Conservation (phyloP, 2,888 invertebrate genomes). For the Flexamia atlantica region DNA sequence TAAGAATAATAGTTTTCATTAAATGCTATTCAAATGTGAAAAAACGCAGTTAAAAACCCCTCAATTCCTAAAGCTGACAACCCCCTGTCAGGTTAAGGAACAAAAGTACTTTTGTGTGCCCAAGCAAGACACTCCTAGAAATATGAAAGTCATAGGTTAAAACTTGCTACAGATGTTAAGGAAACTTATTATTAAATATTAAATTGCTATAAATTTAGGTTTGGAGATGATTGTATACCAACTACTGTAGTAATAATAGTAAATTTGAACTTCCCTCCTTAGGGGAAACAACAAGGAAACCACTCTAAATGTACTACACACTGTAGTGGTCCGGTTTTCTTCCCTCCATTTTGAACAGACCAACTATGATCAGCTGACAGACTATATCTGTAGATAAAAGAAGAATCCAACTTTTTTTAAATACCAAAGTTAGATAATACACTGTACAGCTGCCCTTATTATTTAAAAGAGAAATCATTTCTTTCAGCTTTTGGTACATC, state of each 20-base stretch:
- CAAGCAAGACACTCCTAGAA: neutral
- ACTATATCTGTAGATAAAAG: neutral
- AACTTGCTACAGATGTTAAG: conserved; percentile 2
- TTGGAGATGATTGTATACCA: neutral
- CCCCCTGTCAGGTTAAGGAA: conserved; percentile 23
- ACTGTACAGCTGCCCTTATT: conserved; percentile 25
- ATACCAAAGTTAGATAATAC: neutral
- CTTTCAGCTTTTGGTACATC: conserved; percentile 10
- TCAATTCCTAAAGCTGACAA: conserved; percentile 7
- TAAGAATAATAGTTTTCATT: too few species aligned
- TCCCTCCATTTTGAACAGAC: conserved; percentile 19
- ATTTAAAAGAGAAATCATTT: neutral
- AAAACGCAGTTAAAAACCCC: neutral
- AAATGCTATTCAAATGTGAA: conserved; percentile 1
- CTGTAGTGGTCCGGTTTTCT: neutral
- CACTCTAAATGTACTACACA: neutral
- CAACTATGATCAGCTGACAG: conserved; percentile 13
- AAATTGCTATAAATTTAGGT: neutral
- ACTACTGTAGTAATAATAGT: neutral
- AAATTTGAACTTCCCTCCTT: conserved; percentile 15
- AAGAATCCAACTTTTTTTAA: neutral
- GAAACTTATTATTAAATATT: neutral
- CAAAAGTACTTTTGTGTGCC: conserved; percentile 1
- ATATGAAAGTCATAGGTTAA: neutral
- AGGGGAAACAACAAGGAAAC: neutral